Evolutionary conservation across 2,888 invertebrate species (phyloP).

Genomic region (Osmoderma eremita): DNA sequence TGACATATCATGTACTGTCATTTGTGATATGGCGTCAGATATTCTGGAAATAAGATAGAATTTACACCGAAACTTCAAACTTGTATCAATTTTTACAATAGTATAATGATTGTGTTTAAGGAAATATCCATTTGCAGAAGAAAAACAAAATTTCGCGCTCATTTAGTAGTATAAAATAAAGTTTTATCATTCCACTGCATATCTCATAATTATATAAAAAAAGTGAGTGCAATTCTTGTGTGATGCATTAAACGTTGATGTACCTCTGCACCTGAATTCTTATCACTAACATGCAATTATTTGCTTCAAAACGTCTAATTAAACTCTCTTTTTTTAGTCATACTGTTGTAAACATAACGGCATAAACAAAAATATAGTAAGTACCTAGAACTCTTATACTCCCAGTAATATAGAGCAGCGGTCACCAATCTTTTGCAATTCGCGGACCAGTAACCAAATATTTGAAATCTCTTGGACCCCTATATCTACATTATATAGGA

Average conservation of each 20-base stretch:
- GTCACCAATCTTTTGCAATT: too few species aligned
- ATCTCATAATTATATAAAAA: slow-evolving; percentile 49
- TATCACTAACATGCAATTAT: neutral
- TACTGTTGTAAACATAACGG: neutral
- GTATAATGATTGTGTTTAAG: slow-evolving; percentile 41
- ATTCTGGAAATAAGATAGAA: slow-evolving; percentile 41
- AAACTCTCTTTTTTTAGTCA: slow-evolving; percentile 8
- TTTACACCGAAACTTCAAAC: slow-evolving; percentile 30
- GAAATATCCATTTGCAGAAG: slow-evolving; percentile 45
- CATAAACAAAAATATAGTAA: slow-evolving; percentile 31
- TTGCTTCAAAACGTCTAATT: neutral
- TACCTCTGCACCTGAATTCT: neutral
- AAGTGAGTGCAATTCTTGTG: slow-evolving; percentile 42
- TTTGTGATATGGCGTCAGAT: slow-evolving; percentile 47
- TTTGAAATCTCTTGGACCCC: too few species aligned
- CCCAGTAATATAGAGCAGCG: too few species aligned
- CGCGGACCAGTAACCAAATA: too few species aligned
- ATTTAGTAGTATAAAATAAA: slow-evolving; percentile 41
- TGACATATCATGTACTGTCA: slow-evolving; percentile 34
- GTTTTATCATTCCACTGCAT: slow-evolving; percentile 40
- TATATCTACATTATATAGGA: too few species aligned
- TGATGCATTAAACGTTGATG: slow-evolving; percentile 15
- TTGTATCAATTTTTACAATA: slow-evolving; percentile 22
- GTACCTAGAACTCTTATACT: neutral
- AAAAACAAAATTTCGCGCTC: slow-evolving; percentile 49